Percentiles rank a stretch among this genome's conserved stretches.
phyloP scores from a whole-genome alignment of 2,797 vertebrate genomes.

The Pangasius djambal region DNA sequence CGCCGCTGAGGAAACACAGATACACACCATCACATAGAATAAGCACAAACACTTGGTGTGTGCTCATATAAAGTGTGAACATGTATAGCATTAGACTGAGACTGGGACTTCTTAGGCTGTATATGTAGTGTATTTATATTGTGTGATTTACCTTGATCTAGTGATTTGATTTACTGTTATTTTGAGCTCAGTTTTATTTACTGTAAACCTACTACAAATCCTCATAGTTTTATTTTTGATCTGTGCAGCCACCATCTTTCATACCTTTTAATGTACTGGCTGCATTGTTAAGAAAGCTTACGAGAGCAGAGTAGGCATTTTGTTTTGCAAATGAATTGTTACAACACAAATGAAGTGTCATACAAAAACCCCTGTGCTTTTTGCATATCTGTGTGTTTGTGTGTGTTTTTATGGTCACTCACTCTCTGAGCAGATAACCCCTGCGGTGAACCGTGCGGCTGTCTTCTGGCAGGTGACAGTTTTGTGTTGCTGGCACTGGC shows the following conservation, averaged over 20 bases:
- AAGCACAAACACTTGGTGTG: not conserved
- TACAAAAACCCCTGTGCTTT: not conserved
- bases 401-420: conserved; percentile 64
- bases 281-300: not conserved
- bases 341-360: not conserved
- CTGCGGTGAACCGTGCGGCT: conserved; percentile 84
- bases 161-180: conserved; percentile 31
- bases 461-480: conserved; percentile 85
- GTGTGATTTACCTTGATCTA: not conserved
- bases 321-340: not conserved
- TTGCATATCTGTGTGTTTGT: not conserved
- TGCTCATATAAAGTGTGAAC: not conserved
- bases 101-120: not conserved
- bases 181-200: not conserved
- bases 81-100: not conserved
- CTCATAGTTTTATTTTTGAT: not conserved
- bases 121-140: not conserved
- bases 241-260: not conserved
- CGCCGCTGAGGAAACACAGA: conserved; percentile 77
- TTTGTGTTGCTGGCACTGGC: conserved; percentile 87
- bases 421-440: conserved; percentile 98
- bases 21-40: not conserved
- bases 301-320: not conserved
- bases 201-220: not conserved
- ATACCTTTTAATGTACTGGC: not conserved